phyloP scores from a whole-genome alignment of 2,797 vertebrate genomes.

The Lacerta bilineata region DNA sequence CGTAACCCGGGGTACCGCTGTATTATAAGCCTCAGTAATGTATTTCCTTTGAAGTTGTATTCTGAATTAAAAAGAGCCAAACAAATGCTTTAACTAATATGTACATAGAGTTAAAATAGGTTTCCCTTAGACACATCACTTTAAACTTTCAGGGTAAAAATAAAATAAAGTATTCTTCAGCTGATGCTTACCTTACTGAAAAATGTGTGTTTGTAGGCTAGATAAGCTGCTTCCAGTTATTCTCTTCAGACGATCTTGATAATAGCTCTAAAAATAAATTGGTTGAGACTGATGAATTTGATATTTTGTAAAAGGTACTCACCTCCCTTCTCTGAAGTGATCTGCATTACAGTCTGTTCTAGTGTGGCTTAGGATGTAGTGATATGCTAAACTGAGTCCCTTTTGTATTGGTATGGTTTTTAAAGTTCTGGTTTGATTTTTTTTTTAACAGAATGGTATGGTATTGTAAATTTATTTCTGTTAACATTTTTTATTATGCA shows the following conservation, averaged over 20 bases:
- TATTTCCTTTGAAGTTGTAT: neutral
- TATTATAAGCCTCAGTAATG: neutral
- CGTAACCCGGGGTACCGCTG: too few species aligned
- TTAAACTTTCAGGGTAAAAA: neutral
- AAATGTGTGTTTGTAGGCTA: neutral
- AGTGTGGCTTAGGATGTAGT: neutral
- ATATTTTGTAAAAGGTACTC: neutral
- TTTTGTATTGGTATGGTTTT: neutral
- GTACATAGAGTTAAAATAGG: neutral
- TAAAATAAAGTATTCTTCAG: neutral
- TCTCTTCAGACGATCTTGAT: neutral
- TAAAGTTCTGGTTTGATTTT: neutral
- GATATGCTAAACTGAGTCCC: neutral
- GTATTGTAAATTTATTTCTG: neutral
- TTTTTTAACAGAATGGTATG: neutral
- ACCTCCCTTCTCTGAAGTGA: neutral
- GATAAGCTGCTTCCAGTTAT: neutral
- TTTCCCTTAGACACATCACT: neutral
- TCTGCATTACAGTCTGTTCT: neutral
- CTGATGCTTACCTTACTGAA: neutral
- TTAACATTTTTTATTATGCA: constrained; percentile 1
- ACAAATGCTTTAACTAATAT: neutral
- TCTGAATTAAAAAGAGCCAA: neutral
- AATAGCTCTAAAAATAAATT: neutral
- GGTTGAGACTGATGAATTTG: neutral